Conservation (phyloP, 2,113 vertebrate genomes). For the Hemicordylus capensis region DNA sequence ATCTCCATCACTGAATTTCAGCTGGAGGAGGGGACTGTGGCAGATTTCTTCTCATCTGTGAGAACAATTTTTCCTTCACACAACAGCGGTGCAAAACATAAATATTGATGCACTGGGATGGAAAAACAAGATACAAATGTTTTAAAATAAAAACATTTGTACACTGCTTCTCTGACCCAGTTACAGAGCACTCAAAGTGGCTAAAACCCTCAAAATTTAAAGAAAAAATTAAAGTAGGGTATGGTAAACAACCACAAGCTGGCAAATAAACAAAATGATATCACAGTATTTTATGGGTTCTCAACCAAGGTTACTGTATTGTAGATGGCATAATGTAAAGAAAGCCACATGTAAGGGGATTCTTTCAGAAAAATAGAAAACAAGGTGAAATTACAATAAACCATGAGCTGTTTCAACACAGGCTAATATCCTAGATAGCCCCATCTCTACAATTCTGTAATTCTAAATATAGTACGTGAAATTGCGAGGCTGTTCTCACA, state of each 20-base stretch:
- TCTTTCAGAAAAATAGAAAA: background rate
- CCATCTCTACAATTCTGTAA: background rate
- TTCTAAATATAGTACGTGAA: conserved; percentile 27
- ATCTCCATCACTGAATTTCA: background rate
- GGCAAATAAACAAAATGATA: no score
- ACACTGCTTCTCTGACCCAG: no score
- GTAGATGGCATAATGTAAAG: background rate
- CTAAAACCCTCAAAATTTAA: no score
- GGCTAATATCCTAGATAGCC: background rate
- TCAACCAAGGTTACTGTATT: background rate
- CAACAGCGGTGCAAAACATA: no score
- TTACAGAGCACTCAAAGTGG: no score
- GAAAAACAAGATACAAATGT: no score
- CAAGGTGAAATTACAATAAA: background rate
- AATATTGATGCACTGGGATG: no score
- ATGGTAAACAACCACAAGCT: background rate
- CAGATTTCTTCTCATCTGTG: background rate
- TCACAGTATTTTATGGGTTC: background rate
- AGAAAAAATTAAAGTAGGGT: background rate
- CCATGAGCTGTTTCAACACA: no score
- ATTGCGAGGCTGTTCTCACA: no score
- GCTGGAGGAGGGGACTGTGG: background rate
- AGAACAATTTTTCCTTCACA: no score
- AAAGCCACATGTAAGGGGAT: background rate
- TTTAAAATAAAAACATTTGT: background rate